These are phyloP conservation scores for Serilophus lunatus DNA, from an alignment of 2,113 vertebrate genomes.

Conservation along the genomic window DNA sequence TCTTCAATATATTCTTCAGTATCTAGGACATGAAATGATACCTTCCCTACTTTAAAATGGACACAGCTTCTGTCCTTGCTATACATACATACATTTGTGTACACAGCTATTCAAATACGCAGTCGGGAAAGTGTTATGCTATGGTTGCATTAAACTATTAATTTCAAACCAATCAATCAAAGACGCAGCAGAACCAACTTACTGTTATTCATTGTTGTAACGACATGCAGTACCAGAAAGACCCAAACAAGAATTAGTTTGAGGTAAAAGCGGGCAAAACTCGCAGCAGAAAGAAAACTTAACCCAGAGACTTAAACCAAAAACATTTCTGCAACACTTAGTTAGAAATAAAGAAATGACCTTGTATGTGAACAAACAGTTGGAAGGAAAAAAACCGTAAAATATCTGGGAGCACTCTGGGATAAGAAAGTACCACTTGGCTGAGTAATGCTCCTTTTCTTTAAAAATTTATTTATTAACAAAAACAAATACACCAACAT, in stretches of 20 bases:
- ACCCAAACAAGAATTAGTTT: neutral
- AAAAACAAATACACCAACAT: neutral
- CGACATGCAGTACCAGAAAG: neutral
- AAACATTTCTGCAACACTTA: neutral
- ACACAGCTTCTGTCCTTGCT: neutral
- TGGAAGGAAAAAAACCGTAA: neutral
- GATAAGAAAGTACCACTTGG: neutral
- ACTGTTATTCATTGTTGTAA: neutral
- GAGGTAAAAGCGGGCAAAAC: neutral
- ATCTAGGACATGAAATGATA: neutral
- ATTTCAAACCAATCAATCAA: neutral
- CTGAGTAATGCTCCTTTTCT: neutral
- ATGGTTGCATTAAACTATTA: neutral
- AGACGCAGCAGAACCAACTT: neutral
- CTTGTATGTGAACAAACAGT: neutral
- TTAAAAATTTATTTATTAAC: neutral
- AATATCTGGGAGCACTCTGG: neutral
- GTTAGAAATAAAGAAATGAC: neutral
- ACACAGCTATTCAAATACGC: neutral
- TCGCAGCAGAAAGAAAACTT: neutral
- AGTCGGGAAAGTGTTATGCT: neutral
- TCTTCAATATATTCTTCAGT: neutral
- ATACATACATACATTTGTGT: no score
- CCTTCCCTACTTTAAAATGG: neutral
- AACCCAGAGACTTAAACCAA: neutral